These are phyloP conservation scores for Accipiter cooperii DNA, from an alignment of 2,113 vertebrate species.

Conservation along the genomic window DNA sequence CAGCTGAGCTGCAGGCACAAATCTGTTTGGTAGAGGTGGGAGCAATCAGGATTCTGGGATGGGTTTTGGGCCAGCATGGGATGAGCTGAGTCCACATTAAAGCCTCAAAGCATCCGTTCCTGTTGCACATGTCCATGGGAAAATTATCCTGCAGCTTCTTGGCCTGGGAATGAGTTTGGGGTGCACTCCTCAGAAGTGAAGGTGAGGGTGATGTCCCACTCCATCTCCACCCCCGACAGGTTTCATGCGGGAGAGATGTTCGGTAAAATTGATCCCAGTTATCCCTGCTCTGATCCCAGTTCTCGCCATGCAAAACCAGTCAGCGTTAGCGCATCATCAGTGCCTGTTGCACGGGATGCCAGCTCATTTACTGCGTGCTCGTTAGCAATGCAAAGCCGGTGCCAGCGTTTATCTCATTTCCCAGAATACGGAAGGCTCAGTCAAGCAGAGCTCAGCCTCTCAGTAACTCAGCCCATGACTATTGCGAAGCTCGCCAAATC, in stretches of 20 bases:
- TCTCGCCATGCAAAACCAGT: background rate
- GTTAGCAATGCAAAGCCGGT: background rate
- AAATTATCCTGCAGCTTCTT: background rate
- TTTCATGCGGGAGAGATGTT: background rate
- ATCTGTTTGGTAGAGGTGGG: background rate
- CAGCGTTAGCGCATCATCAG: rapidly evolving
- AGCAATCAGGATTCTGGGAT: background rate
- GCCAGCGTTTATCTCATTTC: background rate
- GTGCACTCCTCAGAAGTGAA: too few species aligned
- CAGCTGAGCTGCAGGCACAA: background rate
- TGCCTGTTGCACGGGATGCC: background rate
- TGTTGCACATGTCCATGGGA: background rate
- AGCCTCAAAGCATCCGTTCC: background rate
- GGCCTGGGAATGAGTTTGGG: background rate
- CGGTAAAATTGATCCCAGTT: background rate
- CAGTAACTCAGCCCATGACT: background rate
- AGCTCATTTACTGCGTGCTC: background rate
- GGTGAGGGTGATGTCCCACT: background rate
- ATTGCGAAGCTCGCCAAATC: background rate
- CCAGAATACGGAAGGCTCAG: background rate
- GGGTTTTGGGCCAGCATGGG: background rate
- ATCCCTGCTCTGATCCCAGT: background rate
- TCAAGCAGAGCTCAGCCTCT: background rate
- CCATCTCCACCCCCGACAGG: background rate
- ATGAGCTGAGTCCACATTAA: background rate